Conservation (phyloP, 2,888 invertebrate species). For the Drosophila tanythrix region DNA sequence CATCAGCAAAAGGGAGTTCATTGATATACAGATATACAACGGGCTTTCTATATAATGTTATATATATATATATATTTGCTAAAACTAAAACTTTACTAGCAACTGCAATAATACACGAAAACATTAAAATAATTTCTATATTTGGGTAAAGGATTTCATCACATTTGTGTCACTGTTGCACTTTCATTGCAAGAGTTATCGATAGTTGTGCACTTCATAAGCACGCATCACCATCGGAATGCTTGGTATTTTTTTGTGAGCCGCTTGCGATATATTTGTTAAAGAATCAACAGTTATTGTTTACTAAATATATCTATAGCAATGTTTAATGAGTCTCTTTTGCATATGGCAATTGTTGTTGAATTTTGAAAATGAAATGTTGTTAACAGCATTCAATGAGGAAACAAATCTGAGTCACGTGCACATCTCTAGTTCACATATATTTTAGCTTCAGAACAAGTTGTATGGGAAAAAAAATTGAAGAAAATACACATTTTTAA, state of each 20-base stretch:
- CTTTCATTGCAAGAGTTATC: slow-evolving; percentile 17
- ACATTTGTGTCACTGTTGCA: neutral
- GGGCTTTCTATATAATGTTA: slow-evolving; percentile 66
- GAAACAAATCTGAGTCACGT: slow-evolving; percentile 38
- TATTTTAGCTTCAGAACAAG: slow-evolving; percentile 42
- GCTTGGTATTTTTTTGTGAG: slow-evolving; percentile 17
- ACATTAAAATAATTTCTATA: slow-evolving; percentile 20
- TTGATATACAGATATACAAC: slow-evolving; percentile 33
- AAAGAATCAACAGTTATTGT: slow-evolving; percentile 4
- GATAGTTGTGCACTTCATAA: neutral
- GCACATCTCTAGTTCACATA: slow-evolving; percentile 47
- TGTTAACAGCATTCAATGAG: neutral
- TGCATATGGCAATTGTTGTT: neutral
- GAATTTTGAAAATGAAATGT: neutral
- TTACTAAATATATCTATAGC: neutral
- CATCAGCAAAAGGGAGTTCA: slow-evolving; percentile 58
- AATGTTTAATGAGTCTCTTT: neutral
- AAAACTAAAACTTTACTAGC: slow-evolving; percentile 53
- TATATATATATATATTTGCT: slow-evolving; percentile 60
- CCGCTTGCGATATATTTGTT: neutral
- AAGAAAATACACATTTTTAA: slow-evolving; percentile 14
- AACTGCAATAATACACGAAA: slow-evolving; percentile 27
- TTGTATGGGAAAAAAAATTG: slow-evolving; percentile 44
- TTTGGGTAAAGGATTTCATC: slow-evolving; percentile 11
- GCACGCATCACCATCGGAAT: slow-evolving; percentile 24